Evolutionary conservation across 2,888 invertebrate genomes (phyloP).

Genomic region (Noctua janthe): DNA sequence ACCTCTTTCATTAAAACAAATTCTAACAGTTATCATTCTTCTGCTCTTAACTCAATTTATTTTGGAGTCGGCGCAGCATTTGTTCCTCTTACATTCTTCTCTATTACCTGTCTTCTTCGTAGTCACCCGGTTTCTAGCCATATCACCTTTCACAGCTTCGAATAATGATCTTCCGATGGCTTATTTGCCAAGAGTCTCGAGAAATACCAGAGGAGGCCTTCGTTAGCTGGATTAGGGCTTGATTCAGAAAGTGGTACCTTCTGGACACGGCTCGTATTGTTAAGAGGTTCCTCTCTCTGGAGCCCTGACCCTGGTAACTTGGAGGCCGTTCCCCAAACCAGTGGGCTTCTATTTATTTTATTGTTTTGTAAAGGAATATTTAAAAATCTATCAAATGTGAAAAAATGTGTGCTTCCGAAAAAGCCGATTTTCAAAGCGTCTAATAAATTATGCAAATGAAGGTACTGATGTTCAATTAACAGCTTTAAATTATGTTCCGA

Average conservation of each 20-base stretch:
- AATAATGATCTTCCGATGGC: neutral
- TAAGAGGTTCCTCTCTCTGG: neutral
- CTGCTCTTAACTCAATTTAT: neutral
- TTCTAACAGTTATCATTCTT: neutral
- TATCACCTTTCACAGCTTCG: neutral
- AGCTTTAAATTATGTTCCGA: slow-evolving; percentile 41
- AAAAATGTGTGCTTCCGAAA: slow-evolving; percentile 30
- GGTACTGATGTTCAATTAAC: slow-evolving; percentile 49
- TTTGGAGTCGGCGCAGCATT: neutral
- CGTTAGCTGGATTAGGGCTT: neutral
- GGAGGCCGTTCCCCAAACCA: neutral
- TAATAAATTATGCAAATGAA: slow-evolving; percentile 56
- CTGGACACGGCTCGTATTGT: neutral
- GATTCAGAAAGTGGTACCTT: neutral
- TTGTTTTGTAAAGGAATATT: no score
- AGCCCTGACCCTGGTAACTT: neutral
- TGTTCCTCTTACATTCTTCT: neutral
- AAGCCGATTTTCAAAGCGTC: neutral
- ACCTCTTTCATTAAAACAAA: slow-evolving; percentile 21
- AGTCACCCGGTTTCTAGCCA: neutral
- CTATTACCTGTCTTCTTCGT: neutral
- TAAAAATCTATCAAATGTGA: neutral
- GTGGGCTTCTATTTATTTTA: neutral
- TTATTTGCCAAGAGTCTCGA: neutral
- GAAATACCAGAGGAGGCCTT: neutral